A percentile compares a stretch with the other conserved stretches of the same genome.
Evolutionary conservation across 2,797 vertebrate genomes (phyloP).

Genomic region (Zenarchopterus dispar): DNA sequence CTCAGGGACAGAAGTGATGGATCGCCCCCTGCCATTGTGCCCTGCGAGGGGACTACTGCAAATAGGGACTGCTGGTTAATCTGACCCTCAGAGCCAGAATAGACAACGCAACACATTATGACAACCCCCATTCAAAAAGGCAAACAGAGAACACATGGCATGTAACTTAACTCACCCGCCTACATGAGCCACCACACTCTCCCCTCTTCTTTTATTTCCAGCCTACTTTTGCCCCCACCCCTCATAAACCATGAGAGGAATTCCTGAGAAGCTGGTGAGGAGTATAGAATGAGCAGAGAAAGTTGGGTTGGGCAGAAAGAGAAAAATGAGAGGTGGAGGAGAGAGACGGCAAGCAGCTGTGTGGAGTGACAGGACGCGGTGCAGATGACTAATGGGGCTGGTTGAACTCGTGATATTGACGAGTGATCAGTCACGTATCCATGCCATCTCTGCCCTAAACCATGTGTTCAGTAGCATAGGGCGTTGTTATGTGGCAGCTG

Average conservation of each 20-base stretch:
- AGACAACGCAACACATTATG: slow-evolving; percentile 80
- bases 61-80: slow-evolving; percentile 81
- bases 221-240: slow-evolving; percentile 42
- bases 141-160: slow-evolving; percentile 64
- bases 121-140: slow-evolving; percentile 61
- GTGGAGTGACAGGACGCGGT: slow-evolving; percentile 69
- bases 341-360: slow-evolving; percentile 75
- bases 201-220: slow-evolving; percentile 49
- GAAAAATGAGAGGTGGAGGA: slow-evolving; percentile 67
- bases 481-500: slow-evolving; percentile 36
- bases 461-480: slow-evolving; percentile 46
- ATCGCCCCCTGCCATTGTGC: slow-evolving; percentile 80
- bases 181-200: slow-evolving; percentile 38
- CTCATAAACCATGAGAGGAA: slow-evolving; percentile 54
- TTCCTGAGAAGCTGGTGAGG: slow-evolving; percentile 44
- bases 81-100: slow-evolving; percentile 77
- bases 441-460: slow-evolving; percentile 61
- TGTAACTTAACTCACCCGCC: slow-evolving; percentile 58
- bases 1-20: slow-evolving; percentile 82
- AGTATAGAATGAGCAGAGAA: slow-evolving; percentile 65
- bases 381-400: slow-evolving; percentile 74
- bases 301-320: slow-evolving; percentile 62
- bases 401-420: slow-evolving; percentile 73
- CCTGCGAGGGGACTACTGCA: slow-evolving; percentile 69
- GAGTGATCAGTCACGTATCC: slow-evolving; percentile 77